Conservation (phyloP, 2,888 invertebrate genomes). For the Osedax frankpressi region DNA sequence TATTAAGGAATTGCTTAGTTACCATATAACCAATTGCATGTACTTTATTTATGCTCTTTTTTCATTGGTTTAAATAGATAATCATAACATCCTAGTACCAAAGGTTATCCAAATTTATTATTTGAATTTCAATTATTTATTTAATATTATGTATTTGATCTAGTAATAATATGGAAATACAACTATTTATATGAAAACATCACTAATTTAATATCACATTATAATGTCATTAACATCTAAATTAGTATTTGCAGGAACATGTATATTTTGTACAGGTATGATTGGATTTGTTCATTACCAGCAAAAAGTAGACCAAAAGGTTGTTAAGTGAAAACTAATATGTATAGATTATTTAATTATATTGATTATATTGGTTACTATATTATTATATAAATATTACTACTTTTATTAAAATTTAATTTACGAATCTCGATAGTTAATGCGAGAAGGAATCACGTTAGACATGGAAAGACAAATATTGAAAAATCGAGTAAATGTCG, state of each 20-base stretch:
- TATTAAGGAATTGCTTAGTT: too few species aligned
- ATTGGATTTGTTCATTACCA: background rate
- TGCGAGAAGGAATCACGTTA: constrained; percentile 23
- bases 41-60: too few species aligned
- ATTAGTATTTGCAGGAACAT: background rate
- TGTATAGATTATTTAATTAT: background rate
- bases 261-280: background rate
- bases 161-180: too few species aligned
- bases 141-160: too few species aligned
- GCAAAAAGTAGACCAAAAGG: background rate
- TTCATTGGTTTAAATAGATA: too few species aligned
- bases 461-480: constrained; percentile 25
- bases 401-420: background rate
- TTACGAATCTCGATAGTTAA: constrained; percentile 12
- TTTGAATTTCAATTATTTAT: background rate
- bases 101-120: background rate
- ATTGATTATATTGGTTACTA: background rate
- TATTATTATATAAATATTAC: background rate
- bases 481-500: constrained; percentile 24
- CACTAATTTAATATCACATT: background rate
- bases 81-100: too few species aligned
- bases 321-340: background rate
- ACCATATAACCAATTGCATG: too few species aligned
- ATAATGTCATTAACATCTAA: background rate
- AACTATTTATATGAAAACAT: too few species aligned